A percentile compares a stretch with the other conserved stretches of the same genome.
These are phyloP conservation scores for Aphidius gifuensis DNA, from an alignment of 1,140 invertebrate genomes.

Conservation along the genomic window DNA sequence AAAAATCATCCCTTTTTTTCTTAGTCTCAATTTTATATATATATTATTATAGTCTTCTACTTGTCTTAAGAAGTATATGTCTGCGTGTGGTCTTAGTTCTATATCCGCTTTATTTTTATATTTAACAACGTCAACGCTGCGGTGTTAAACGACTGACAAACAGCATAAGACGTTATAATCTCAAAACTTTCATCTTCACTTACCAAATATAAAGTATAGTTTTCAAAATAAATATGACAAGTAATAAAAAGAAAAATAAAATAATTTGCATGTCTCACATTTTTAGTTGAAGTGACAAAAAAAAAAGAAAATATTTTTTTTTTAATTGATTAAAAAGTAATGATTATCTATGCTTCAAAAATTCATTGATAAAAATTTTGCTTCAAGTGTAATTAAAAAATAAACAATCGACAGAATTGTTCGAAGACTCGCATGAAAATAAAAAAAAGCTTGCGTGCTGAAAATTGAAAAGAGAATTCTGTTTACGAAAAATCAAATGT, in stretches of 20 bases:
- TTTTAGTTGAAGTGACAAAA: background rate
- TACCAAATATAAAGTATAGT: background rate
- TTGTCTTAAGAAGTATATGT: background rate
- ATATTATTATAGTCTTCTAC: conserved; percentile 4
- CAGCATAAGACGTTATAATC: conserved; percentile 37
- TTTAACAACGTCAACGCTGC: conserved; percentile 43
- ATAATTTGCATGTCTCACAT: no score
- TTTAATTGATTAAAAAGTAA: no score
- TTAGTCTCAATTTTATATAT: conserved; percentile 13
- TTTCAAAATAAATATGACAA: background rate
- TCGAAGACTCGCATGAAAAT: no score
- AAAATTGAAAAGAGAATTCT: conserved; percentile 16
- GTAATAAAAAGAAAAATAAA: background rate
- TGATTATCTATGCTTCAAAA: no score
- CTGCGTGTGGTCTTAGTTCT: conserved; percentile 36
- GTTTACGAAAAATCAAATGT: background rate
- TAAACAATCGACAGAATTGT: no score
- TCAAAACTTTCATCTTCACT: conserved; percentile 8
- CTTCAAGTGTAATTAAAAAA: no score
- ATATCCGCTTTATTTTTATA: conserved; percentile 45
- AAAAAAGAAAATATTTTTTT: background rate
- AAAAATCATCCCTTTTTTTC: background rate
- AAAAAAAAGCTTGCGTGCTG: conserved; percentile 7
- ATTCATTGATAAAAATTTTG: no score
- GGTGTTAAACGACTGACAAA: conserved; percentile 52